A percentile compares a stretch with the other conserved stretches of the same genome.
Evolutionary conservation across 2,888 invertebrate species (phyloP).

Genomic region (Macropis europaea): DNA sequence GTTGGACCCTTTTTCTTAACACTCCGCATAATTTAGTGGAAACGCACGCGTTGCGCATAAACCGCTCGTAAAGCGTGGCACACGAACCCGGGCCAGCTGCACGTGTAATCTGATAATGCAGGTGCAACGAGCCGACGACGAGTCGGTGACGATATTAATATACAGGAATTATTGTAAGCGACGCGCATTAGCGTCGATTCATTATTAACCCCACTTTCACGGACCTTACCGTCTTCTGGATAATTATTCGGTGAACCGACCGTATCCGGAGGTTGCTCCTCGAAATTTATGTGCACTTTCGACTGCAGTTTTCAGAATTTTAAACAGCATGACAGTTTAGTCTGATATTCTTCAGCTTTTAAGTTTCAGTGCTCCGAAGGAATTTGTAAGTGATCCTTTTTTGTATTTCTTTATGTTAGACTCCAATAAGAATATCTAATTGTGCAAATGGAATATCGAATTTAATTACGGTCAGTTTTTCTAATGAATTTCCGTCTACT

Average conservation of each 20-base stretch:
- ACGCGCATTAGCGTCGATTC: conserved; percentile 26
- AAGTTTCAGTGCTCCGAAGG: too few relatives aligned
- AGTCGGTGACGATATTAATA: conserved; percentile 63
- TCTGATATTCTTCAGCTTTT: too few relatives aligned
- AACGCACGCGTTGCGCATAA: conserved; percentile 49
- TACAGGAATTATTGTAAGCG: conserved; percentile 53
- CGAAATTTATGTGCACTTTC: too few relatives aligned
- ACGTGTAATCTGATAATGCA: conserved; percentile 71
- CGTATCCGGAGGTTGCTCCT: neutral
- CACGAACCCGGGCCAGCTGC: conserved; percentile 64
- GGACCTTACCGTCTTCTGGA: conserved; percentile 2
- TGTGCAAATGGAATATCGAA: too few relatives aligned
- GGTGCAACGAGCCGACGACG: conserved; percentile 66
- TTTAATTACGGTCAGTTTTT: too few relatives aligned
- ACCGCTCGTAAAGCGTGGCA: conserved; percentile 59
- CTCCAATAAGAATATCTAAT: too few relatives aligned
- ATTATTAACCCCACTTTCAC: conserved; percentile 23
- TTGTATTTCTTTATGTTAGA: too few relatives aligned
- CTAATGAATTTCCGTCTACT: too few relatives aligned
- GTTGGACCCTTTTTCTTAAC: neutral
- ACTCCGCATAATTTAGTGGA: conserved; percentile 24
- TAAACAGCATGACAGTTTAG: too few relatives aligned
- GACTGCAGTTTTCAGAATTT: neutral
- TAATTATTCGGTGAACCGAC: conserved; percentile 15
- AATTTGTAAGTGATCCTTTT: too few relatives aligned